Percentiles rank a stretch among this genome's conserved stretches.
Conservation (phyloP, 2,113 vertebrate genomes). For the Leuciscus idus region DNA sequence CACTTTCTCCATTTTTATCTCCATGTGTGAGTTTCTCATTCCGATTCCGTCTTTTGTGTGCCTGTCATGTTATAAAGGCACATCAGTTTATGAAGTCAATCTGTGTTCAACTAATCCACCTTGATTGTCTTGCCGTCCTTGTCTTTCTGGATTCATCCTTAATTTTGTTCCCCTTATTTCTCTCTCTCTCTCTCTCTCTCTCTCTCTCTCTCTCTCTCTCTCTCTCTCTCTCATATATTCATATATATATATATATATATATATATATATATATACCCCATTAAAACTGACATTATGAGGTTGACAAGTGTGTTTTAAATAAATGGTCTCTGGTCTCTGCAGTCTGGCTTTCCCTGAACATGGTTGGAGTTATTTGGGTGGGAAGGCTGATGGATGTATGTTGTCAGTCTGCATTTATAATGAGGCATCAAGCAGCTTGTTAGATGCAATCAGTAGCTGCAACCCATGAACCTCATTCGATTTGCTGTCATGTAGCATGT, state of each 20-base stretch:
- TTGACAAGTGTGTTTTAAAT: slow-evolving; percentile 16
- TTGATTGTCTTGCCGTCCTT: not conserved
- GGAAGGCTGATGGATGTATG: slow-evolving; percentile 26
- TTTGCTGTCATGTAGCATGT: slow-evolving; percentile 26
- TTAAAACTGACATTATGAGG: slow-evolving; percentile 18
- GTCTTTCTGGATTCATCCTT: not conserved
- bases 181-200: not conserved
- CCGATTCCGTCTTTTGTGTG: not conserved
- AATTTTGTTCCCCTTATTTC: not conserved
- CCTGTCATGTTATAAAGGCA: not conserved
- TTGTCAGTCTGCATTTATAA: slow-evolving; percentile 39
- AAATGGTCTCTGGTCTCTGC: slow-evolving; percentile 9
- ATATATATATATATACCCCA: not conserved
- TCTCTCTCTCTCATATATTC: not conserved
- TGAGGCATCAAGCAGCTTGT: slow-evolving; percentile 32
- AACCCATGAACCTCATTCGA: slow-evolving; percentile 16
- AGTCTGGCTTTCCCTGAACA: slow-evolving; percentile 11
- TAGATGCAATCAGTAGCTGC: slow-evolving; percentile 9
- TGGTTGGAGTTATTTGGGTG: slow-evolving; percentile 7
- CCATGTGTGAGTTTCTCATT: slow-evolving; percentile 23
- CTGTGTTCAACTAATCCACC: not conserved
- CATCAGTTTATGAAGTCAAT: not conserved
- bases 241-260: too few relatives aligned
- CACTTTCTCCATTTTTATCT: slow-evolving; percentile 48
- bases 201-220: too few relatives aligned